Base-by-base conservation (phyloP, 2,113 vertebrate genomes). In the Phrynocephalus versicolor region DNA sequence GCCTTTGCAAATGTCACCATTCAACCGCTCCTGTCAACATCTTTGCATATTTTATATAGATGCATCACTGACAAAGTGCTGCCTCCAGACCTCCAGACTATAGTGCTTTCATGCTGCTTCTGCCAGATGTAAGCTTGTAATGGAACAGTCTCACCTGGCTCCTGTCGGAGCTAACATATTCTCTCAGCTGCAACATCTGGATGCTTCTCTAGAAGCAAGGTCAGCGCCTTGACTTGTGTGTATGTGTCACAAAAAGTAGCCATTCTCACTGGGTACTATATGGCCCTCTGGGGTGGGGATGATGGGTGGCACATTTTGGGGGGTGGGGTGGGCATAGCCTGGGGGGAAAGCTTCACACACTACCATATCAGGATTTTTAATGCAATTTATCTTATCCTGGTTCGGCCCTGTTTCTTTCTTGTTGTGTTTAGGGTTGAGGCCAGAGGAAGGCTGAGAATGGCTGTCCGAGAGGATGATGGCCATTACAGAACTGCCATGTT, bases 51-150 rank as follows among this genome's bases (percentile, higher is more conserved):
- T 45, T 74, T 45, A n/a, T 60, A 15, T 39, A 85, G 16, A 70
- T 21, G 18, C 45, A 51, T 51, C 10, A 10, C 74, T 84, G 65
- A 85, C 45, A 15, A 27, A 85, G 86, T 88, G 3, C 27, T 45
- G 55, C 1, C n/a, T 75, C 75, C n/a, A 13, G 57, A 12, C 62
- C 87, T 65, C 85, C 35, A 39, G 23, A 39, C 60, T 86, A 14
- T 33, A 21, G 27, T 23, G 27, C 72, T 87, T 79, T 64, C 83
- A 33, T 35, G 23, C 64, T 65, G 18, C 41, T 77, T 86, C 1
- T 1, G 88, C 81, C 62, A 75, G 62, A 80, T 55, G 15, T n/a
- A 19, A 25, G 71, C 84, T 5, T 74, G 71, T 58, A 85, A 74
- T 21, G 86, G 81, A 79, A 60, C n/a, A 77, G 83, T 78, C 65